Evolutionary conservation across 2,113 vertebrate species (phyloP), one percentile per base, ranked within the genome.

Genomic region (Panthera uncia): DNA sequence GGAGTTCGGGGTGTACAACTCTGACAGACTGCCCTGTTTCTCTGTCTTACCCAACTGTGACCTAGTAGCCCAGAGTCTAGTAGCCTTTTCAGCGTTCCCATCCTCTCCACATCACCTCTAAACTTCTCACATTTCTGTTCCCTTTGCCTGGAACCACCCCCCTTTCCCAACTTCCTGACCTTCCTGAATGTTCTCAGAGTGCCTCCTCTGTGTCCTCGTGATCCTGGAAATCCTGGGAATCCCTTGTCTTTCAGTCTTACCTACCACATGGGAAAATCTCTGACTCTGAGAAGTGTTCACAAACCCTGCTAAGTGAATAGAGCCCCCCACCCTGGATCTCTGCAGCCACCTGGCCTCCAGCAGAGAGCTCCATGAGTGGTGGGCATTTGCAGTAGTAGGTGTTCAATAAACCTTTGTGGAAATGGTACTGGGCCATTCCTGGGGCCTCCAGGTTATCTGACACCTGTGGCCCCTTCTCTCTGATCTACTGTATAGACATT

Each of bases 381-480:
- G 41, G 61, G 13, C 61, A 88, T 79, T 95, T 88, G 61, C 27
- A 73, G 48, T 66, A 78, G 33, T 48, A 36, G 31, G 29, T 96
- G n/a, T 95, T 52, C 66, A 55, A 4, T 76, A 63, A 69, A 33
- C 41, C 36, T 94, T 79, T 48, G 25, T n/a, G 86, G 79, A 94
- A 94, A 84, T 68, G 41, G 84, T 29, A 63, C 25, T 33, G 27
- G 27, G 18, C 19, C 33, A 33, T 36, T 95, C 68, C 89, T 90
- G 76, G 65, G 63, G 66, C 63, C 48, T 96, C 85, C 31, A n/a
- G 33, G 38, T 66, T 86, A n/a, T 90, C 89, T 96, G n/a, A 25
- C 73, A 38, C 55, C 48, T 86, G 15, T 71, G 55, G 16, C 45
- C 33, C 21, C 52, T 83, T 69, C 79, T 89, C 52, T 87, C 45